phyloP scores from a whole-genome alignment of 2,113 vertebrate species.

The Canis aureus region DNA sequence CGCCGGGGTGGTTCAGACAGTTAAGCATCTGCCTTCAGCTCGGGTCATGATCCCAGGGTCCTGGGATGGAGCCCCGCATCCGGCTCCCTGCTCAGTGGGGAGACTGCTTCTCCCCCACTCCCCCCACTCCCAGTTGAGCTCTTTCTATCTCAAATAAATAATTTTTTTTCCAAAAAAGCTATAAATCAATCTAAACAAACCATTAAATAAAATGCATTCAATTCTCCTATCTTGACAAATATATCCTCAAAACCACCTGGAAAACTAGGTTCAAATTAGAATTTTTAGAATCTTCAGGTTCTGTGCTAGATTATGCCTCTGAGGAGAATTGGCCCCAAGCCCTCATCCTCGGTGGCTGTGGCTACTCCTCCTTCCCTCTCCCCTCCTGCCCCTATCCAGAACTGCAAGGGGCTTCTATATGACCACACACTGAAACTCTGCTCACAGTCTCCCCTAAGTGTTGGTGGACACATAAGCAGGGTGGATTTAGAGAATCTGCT shows the following conservation, averaged over 20 bases:
- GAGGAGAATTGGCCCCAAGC: neutral
- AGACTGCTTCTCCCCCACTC: no score
- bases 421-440: neutral
- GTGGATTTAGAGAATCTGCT: neutral
- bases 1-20: no score
- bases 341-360: neutral
- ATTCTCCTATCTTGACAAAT: constrained; percentile 58
- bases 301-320: neutral
- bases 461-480: neutral
- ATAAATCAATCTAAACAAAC: constrained; percentile 27
- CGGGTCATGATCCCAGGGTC: no score
- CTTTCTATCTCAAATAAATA: no score
- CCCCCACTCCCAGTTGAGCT: no score
- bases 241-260: constrained; percentile 57
- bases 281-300: constrained; percentile 45
- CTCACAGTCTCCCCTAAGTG: neutral
- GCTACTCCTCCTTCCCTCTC: neutral
- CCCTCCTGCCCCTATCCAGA: neutral
- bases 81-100: no score
- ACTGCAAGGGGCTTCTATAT: neutral
- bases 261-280: constrained; percentile 57
- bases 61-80: no score
- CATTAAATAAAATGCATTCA: constrained; percentile 34
- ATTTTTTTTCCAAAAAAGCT: neutral
- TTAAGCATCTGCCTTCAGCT: no score